phyloP scores from a whole-genome alignment of 2,113 vertebrate genomes.

The Monopterus albus region DNA sequence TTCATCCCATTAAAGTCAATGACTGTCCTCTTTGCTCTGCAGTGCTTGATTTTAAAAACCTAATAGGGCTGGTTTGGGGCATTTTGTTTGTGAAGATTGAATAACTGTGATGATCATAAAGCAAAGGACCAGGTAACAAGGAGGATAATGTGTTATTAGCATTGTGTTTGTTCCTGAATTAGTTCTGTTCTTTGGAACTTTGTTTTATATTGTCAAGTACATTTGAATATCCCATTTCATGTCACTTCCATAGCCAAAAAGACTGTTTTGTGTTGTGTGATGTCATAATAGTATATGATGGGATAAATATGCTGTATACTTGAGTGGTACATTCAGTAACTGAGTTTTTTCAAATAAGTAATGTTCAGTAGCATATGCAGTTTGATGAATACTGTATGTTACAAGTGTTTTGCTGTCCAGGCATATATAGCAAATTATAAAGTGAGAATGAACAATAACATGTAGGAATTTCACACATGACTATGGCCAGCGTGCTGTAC shows the following conservation, averaged over 20 bases:
- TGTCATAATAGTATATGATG: neutral
- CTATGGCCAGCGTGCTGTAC: neutral
- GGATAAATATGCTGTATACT: neutral
- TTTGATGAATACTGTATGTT: neutral
- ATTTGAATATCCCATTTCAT: slow-evolving; percentile 9
- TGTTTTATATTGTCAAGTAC: slow-evolving; percentile 20
- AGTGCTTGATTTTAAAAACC: slow-evolving; percentile 83
- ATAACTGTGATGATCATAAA: slow-evolving; percentile 77
- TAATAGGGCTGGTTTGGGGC: slow-evolving; percentile 81
- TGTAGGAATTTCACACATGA: slow-evolving; percentile 1
- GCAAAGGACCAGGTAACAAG: slow-evolving; percentile 70
- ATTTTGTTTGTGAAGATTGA: slow-evolving; percentile 80
- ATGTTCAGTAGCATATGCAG: neutral
- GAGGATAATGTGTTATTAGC: slow-evolving; percentile 68
- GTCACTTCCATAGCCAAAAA: neutral
- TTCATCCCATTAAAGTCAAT: slow-evolving; percentile 88
- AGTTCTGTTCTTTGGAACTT: slow-evolving; percentile 41
- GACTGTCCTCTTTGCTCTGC: slow-evolving; percentile 85
- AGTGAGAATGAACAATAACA: neutral
- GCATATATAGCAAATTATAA: neutral
- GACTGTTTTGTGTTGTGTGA: neutral
- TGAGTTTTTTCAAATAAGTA: neutral
- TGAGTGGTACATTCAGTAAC: neutral
- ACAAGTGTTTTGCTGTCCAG: neutral
- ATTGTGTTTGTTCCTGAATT: slow-evolving; percentile 54